Evolutionary conservation across 2,113 vertebrate genomes (phyloP), one percentile per base, ranked within the genome.

Genomic region (Siniperca knerii): DNA sequence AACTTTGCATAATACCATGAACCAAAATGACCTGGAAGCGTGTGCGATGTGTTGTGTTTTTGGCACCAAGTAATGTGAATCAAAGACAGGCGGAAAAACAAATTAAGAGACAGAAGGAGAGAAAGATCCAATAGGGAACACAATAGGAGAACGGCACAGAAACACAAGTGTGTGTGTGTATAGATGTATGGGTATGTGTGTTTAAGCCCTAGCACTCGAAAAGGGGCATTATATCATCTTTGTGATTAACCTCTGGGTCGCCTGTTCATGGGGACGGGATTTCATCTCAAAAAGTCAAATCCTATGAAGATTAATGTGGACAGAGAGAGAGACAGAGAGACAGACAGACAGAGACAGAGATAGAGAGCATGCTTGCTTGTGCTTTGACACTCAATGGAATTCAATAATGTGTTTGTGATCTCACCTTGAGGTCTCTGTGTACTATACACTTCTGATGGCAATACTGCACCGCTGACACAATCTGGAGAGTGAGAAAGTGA

Each of bases 391-490:
- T 40, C 29, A 13, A 11, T 72, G 55, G 71, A 50, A 77, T 77
- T 83, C 61, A 74, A 58, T 77, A 55, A 62, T 60, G 60, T 18
- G 79, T 77, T 67, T 75, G 66, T 61, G 61, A 29, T 65, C 95
- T 96, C 87, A 98, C 97, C 97, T 98, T 98, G 77, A 98, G 93
- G 95, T 98, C 97, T 94, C 97, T 95, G 80, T 98, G 97, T 80
- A 98, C 97, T 92, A 98, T 98, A 87, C 96, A 96, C 94, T 98
- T 98, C 95, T 98, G 97, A 95, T 98, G 97, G 92, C 97, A 98
- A 93, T 98, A 98, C 95, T 98, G 97, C 92, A 98, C 97, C 29
- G 97, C 97, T 93, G 97, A 98, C 85, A 98, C 97, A 94, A 98
- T 98, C 97, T 98, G 94, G 37, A 82, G 66, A 70, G 74, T 37